Percentiles rank a stretch among this genome's conserved stretches.
phyloP scores from a whole-genome alignment of 2,797 vertebrate species.

The Lepilemur septentrionalis region DNA sequence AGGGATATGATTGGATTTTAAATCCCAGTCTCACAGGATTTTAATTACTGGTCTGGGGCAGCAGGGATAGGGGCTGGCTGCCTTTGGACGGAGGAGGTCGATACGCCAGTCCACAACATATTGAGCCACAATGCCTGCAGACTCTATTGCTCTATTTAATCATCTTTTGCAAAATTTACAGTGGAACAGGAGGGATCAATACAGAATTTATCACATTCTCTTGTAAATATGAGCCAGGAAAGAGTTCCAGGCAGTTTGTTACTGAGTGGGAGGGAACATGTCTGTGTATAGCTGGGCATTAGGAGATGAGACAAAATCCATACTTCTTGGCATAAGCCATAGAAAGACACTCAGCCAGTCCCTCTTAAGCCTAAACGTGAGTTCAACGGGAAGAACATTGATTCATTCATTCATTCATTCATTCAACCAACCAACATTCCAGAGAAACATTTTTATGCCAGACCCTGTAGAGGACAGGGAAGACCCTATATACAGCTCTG shows the following conservation, averaged over 20 bases:
- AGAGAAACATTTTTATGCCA: conserved; percentile 46
- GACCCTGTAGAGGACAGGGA: neutral
- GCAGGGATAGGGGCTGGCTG: conserved; percentile 79
- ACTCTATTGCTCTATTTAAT: conserved; percentile 88
- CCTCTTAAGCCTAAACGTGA: conserved; percentile 35
- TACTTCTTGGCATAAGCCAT: conserved; percentile 75
- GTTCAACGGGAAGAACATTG: conserved; percentile 50
- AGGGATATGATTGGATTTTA: conserved; percentile 83
- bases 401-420: conserved; percentile 51
- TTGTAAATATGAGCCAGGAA: conserved; percentile 83
- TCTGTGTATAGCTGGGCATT: conserved; percentile 73
- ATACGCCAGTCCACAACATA: conserved; percentile 84
- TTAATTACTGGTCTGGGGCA: conserved; percentile 85
- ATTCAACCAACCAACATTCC: conserved; percentile 25
- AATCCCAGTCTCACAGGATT: conserved; percentile 85
- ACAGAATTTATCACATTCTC: conserved; percentile 85
- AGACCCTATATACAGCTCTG: neutral
- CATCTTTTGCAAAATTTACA: conserved; percentile 89
- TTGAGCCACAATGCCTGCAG: conserved; percentile 82
- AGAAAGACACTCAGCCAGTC: conserved; percentile 65
- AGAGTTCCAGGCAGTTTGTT: conserved; percentile 82
- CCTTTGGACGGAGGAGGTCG: conserved; percentile 82
- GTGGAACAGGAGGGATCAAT: conserved; percentile 85
- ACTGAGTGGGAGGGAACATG: conserved; percentile 76
- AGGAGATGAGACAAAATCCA: conserved; percentile 78